A percentile compares a stretch with the other conserved stretches of the same genome.
Evolutionary conservation across 2,113 vertebrate species (phyloP).

Genomic region (Poicephalus gulielmi): DNA sequence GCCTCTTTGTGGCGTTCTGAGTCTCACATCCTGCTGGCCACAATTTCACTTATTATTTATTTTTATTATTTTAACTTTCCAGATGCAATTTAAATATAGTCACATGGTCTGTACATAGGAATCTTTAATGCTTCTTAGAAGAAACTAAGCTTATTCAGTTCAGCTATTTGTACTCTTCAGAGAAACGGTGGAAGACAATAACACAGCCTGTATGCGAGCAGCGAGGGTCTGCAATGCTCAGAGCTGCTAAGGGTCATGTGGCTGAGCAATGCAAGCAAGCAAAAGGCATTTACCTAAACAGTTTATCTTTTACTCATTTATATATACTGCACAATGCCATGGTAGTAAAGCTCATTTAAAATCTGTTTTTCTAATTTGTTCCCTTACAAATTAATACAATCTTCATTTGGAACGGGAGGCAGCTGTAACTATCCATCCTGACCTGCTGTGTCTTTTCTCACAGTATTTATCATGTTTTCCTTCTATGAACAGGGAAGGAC

Average conservation of each 20-base stretch:
- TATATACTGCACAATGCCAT: neutral
- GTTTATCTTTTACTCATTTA: neutral
- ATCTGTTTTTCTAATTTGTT: neutral
- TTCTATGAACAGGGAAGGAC: neutral
- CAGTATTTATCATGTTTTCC: rapidly evolving
- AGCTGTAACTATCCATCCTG: neutral
- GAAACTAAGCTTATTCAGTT: neutral
- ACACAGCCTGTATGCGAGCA: rapidly evolving
- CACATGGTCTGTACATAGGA: neutral
- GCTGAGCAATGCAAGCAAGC: neutral
- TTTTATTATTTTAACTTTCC: neutral
- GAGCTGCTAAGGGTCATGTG: rapidly evolving
- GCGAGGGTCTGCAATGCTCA: neutral
- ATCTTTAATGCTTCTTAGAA: neutral
- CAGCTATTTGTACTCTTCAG: neutral
- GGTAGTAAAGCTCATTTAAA: neutral
- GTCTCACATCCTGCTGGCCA: neutral
- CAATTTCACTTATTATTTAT: neutral
- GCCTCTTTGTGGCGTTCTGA: neutral
- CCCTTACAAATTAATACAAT: neutral
- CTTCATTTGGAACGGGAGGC: neutral
- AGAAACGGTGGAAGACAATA: rapidly evolving
- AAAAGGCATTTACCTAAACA: neutral
- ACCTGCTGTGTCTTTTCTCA: neutral
- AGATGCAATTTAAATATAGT: neutral